A percentile compares a stretch with the other conserved stretches of the same genome.
Conservation (phyloP, 2,113 vertebrate species). For the Xiphias gladius region DNA sequence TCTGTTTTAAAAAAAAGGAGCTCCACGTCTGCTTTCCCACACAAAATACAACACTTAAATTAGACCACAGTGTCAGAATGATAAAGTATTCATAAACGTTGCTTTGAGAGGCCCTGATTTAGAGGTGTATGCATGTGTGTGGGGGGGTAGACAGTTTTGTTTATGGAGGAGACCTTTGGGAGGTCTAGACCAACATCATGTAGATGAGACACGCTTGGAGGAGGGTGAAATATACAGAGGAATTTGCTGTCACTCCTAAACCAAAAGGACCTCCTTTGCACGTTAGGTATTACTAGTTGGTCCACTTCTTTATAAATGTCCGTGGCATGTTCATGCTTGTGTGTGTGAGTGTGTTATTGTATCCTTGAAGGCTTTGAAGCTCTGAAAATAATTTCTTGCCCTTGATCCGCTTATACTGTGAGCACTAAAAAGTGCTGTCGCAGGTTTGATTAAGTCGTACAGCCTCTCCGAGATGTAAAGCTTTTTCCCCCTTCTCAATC, state of each 20-base stretch:
- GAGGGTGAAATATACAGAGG: slow-evolving; percentile 21
- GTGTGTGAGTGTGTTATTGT: neutral
- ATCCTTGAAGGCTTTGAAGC: slow-evolving; percentile 3
- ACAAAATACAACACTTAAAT: slow-evolving; percentile 26
- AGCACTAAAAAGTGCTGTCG: neutral
- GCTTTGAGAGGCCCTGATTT: slow-evolving; percentile 34
- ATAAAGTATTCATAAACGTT: slow-evolving; percentile 38
- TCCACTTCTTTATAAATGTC: neutral
- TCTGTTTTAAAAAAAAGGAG: slow-evolving; percentile 4
- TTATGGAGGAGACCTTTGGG: slow-evolving; percentile 45
- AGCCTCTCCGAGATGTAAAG: neutral
- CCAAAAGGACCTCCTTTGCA: slow-evolving; percentile 9
- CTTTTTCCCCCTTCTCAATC: neutral
- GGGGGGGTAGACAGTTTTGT: slow-evolving; percentile 16
- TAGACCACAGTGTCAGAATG: slow-evolving; percentile 38
- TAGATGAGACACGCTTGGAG: slow-evolving; percentile 27
- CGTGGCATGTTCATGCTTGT: neutral
- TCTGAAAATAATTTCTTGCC: neutral
- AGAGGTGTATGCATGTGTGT: neutral
- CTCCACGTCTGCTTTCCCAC: neutral
- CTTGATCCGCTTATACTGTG: neutral
- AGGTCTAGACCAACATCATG: slow-evolving; percentile 48
- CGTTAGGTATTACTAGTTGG: neutral
- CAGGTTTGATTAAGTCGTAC: neutral
- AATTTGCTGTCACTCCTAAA: slow-evolving; percentile 39